Base-by-base conservation (phyloP, 92 coral and sea anemone species). In the Umimayanthus kanabou region DNA sequence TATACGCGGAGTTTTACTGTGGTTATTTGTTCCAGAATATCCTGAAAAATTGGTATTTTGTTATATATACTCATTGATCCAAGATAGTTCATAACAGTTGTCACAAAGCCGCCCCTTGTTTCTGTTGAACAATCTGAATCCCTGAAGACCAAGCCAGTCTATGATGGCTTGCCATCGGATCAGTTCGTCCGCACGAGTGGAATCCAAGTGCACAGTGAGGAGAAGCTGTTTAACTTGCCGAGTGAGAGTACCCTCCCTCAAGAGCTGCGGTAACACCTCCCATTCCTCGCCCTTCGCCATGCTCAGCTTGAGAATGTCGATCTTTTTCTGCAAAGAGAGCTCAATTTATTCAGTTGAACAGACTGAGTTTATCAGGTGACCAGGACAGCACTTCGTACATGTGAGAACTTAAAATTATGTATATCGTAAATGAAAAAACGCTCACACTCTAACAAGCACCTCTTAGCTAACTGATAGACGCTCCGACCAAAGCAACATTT, bases 281-380 rank as follows among this genome's bases (percentile, higher is more conserved):
- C 87, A 83, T 72, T 83, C 87, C 66, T 83, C 77, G 15, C 78
- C 77, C 10, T 50, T 29, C 16, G 65, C 74, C 67, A 83, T 39
- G 78, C 26, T 83, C 78, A 83, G 30, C 87, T 83, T 83, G n/a
- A 83, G 73, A 71, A 83, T 83, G 66, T 83, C 87, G 66, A 83
- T 83, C 69, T 49, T 83, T 29, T 11, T 83, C 87, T 83, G 87
- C 65, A 83, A 47, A 39, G 11, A 75, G 45, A 20, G 11, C 23
- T 75, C 25, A 23, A 39, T 75, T 61, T 61, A 61, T 20, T 61
- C 26, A 61, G 18, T 61, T 61, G 69, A 61, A 2, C 69, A 61
- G 7, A 61, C 69, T 5, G 25, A 23, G 9, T 61, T 61, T 25
- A 6, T 61, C 69, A 61, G 69, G 69, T 8, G 25, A 23, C 69